Conservation (phyloP, 2,113 vertebrate species). For the Vidua chalybeata region DNA sequence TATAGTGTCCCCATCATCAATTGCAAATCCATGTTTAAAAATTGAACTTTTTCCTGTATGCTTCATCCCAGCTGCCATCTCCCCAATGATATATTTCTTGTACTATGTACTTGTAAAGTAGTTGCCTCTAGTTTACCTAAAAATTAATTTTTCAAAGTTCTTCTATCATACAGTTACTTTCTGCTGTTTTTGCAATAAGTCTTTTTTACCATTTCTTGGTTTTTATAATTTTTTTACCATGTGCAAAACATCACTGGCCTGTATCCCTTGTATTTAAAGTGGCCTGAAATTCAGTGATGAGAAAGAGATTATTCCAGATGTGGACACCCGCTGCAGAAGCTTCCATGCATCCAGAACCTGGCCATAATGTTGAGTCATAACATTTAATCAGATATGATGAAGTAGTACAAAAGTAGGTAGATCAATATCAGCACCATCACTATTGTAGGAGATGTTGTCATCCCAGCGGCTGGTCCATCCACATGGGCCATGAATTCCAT, state of each 20-base stretch:
- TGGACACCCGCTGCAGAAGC: neutral
- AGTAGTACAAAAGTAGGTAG: neutral
- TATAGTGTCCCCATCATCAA: neutral
- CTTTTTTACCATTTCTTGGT: neutral
- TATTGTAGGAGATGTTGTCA: neutral
- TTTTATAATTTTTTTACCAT: neutral
- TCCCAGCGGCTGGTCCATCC: neutral
- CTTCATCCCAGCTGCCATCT: neutral
- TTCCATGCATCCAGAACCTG: neutral
- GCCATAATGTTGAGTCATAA: neutral
- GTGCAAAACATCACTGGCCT: neutral
- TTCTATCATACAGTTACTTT: neutral
- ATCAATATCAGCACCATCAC: neutral
- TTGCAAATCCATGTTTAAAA: neutral
- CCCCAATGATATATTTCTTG: neutral
- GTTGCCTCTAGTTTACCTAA: neutral
- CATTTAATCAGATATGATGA: neutral
- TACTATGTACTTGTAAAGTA: neutral
- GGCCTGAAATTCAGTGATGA: neutral
- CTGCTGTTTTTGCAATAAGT: neutral
- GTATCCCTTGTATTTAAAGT: neutral
- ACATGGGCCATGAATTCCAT: neutral
- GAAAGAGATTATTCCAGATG: neutral
- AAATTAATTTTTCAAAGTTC: neutral
- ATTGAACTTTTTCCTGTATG: neutral